phyloP scores from a whole-genome alignment of 2,113 vertebrate species.

The Megaceryle torquata region DNA sequence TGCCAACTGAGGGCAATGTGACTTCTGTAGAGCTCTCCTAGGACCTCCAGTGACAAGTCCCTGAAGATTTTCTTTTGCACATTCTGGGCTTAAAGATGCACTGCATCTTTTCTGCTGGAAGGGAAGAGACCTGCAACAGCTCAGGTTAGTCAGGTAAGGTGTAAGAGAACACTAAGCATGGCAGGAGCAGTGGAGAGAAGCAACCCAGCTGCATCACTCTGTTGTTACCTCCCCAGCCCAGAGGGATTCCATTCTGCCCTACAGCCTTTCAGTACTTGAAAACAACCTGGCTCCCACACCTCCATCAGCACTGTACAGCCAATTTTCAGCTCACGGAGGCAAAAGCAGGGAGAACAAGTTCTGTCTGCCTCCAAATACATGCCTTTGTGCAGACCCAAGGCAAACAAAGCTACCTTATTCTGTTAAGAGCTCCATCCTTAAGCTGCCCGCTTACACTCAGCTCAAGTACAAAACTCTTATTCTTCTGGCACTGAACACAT shows the following conservation, averaged over 20 bases:
- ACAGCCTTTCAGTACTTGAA: not conserved
- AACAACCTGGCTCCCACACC: not conserved
- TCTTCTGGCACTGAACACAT: not conserved
- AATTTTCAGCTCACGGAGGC: not conserved
- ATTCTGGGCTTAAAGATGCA: not conserved
- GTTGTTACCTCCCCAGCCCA: not conserved
- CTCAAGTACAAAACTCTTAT: not conserved
- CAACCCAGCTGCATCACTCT: not conserved
- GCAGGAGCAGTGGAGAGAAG: not conserved
- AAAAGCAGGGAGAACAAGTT: not conserved
- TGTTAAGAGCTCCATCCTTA: not conserved
- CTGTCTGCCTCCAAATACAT: not conserved
- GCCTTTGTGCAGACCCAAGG: not conserved
- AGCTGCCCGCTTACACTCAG: not conserved
- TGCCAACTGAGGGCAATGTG: not conserved
- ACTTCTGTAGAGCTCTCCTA: not conserved
- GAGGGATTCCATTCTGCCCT: not conserved
- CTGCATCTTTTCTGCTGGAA: not conserved
- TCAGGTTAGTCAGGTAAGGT: not conserved
- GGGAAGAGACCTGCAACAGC: not conserved
- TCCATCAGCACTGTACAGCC: not conserved
- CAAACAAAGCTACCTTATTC: not conserved
- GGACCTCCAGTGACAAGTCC: not conserved
- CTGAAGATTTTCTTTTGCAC: not conserved
- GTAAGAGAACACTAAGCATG: rapidly evolving